A percentile compares a stretch with the other conserved stretches of the same genome.
phyloP scores from a whole-genome alignment of 2,113 vertebrate genomes.

The Charadrius vociferus region DNA sequence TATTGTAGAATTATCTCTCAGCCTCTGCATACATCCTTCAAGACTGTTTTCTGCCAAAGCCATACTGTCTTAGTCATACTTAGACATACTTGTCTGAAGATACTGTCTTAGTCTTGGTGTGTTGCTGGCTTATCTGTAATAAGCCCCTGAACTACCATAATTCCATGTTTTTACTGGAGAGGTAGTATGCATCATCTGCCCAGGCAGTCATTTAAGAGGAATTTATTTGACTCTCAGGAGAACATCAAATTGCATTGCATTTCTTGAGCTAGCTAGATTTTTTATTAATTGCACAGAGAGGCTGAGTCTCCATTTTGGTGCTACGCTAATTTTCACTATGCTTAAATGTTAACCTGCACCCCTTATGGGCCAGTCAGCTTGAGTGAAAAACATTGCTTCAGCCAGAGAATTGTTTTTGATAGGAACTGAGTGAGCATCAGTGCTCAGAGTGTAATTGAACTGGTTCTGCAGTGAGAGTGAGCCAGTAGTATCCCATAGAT shows the following conservation, averaged over 20 bases:
- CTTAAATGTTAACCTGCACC: not conserved
- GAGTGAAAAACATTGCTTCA: not conserved
- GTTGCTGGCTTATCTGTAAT: not conserved
- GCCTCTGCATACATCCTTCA: not conserved
- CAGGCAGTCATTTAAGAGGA: not conserved
- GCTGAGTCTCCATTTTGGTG: not conserved
- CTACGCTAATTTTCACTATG: not conserved
- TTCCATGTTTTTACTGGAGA: not conserved
- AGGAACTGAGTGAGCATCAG: not conserved
- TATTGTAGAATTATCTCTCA: not conserved
- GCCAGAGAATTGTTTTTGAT: not conserved
- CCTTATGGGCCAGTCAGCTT: not conserved
- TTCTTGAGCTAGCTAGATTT: not conserved
- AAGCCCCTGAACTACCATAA: not conserved
- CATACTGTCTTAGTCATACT: not conserved
- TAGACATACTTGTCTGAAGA: too few relatives aligned
- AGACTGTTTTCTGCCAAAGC: not conserved
- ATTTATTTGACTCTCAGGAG: not conserved
- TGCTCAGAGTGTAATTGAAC: not conserved
- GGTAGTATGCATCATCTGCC: not conserved
- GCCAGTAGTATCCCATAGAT: not conserved
- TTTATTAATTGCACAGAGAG: not conserved
- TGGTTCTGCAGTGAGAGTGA: not conserved
- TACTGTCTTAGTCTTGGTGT: not conserved
- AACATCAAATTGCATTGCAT: not conserved